Evolutionary conservation across 2,797 vertebrate species (phyloP).

Genomic region (Schizopygopsis pylzovi): DNA sequence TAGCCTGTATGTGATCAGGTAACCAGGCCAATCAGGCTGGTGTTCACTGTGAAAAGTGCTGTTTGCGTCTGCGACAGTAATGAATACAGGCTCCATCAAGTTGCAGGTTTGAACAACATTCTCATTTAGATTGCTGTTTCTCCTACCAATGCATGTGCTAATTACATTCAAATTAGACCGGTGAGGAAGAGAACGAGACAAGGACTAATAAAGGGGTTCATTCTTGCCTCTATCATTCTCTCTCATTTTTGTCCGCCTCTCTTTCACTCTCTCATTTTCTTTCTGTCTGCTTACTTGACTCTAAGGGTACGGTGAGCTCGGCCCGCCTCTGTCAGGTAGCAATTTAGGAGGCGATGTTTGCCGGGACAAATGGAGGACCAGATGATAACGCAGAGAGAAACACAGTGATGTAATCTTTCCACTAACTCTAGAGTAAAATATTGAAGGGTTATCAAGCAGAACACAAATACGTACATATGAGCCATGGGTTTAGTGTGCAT

Average conservation of each 20-base stretch:
- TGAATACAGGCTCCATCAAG: conserved; percentile 77
- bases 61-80: conserved; percentile 77
- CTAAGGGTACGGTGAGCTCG: conserved; percentile 43
- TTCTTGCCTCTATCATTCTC: conserved; percentile 55
- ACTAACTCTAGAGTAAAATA: conserved; percentile 14
- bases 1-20: conserved; percentile 3
- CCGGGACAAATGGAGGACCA: conserved; percentile 28
- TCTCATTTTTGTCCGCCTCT: conserved; percentile 20
- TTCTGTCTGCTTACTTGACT: conserved; percentile 35
- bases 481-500: not conserved
- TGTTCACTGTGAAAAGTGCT: conserved; percentile 61
- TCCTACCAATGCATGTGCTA: conserved; percentile 70
- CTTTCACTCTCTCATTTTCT: conserved; percentile 9
- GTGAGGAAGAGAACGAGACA: conserved; percentile 64
- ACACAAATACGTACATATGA: not conserved
- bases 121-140: conserved; percentile 77
- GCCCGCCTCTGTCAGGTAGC: conserved; percentile 64
- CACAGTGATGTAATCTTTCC: conserved; percentile 25
- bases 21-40: conserved; percentile 32
- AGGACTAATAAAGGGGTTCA: conserved; percentile 64
- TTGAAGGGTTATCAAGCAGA: not conserved
- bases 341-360: conserved; percentile 63
- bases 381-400: conserved; percentile 28
- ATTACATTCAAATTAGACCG: conserved; percentile 81
- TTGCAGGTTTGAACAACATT: conserved; percentile 74